These are phyloP conservation scores for Hypolimnas misippus DNA, from an alignment of 2,888 invertebrate genomes.

Conservation along the genomic window DNA sequence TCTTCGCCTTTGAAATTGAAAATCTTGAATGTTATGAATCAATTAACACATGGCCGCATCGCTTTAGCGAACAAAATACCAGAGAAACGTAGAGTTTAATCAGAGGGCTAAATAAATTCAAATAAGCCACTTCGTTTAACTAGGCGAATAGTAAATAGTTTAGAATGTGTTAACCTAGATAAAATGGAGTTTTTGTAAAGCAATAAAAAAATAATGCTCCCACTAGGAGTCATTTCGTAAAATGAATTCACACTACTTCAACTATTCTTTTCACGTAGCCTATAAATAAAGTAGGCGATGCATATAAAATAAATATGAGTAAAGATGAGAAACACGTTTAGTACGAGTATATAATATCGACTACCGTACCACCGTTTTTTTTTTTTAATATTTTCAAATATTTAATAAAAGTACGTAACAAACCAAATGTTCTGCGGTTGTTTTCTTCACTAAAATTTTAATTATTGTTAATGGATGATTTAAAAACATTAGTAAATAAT, in stretches of 20 bases:
- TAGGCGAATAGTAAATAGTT: slow-evolving; percentile 40
- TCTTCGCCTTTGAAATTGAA: slow-evolving; percentile 64
- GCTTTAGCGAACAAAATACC: slow-evolving; percentile 5
- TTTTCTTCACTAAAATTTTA: no score
- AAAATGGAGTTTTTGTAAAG: not conserved
- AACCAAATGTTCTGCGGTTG: no score
- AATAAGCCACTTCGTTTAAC: slow-evolving; percentile 31
- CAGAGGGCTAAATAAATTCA: slow-evolving; percentile 34
- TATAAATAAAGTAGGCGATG: not conserved
- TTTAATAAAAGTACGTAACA: no score
- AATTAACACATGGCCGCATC: slow-evolving; percentile 49
- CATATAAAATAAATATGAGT: not conserved
- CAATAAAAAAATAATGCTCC: not conserved
- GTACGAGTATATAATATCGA: no score
- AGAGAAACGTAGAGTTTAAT: slow-evolving; percentile 2
- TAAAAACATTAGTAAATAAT: no score
- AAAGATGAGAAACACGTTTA: not conserved
- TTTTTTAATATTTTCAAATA: no score
- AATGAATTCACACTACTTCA: not conserved
- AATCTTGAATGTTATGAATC: slow-evolving; percentile 73
- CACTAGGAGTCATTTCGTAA: slow-evolving; percentile 4
- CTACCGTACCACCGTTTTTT: no score
- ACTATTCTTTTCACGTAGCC: not conserved
- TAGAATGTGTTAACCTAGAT: slow-evolving; percentile 35
- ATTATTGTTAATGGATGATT: no score